Evolutionary conservation across 1,140 invertebrate genomes (phyloP).

Genomic region (Neodiprion virginianus): DNA sequence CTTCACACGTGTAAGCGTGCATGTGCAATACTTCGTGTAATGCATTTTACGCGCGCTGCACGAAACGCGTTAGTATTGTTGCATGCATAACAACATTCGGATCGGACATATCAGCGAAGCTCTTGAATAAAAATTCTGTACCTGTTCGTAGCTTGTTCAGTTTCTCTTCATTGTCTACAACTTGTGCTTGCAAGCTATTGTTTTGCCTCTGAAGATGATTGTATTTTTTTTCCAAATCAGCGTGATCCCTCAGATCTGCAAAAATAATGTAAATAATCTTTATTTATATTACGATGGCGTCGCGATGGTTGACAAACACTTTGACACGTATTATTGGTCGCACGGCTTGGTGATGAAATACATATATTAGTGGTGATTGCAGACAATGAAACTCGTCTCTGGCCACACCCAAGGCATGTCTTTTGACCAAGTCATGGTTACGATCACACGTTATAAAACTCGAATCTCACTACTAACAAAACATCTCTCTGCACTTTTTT

Average conservation of each 20-base stretch:
- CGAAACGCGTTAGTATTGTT: neutral
- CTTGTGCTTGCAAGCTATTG: conserved; percentile 63
- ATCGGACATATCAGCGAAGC: conserved; percentile 7
- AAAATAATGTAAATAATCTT: conserved; percentile 30
- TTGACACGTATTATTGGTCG: neutral
- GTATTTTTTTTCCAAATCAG: conserved; percentile 67
- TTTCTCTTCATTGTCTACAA: conserved; percentile 68
- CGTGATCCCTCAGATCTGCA: conserved; percentile 66
- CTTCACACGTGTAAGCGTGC: neutral
- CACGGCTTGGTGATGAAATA: neutral
- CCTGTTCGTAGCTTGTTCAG: conserved; percentile 66
- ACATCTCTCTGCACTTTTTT: too few relatives aligned
- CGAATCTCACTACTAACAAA: too few relatives aligned
- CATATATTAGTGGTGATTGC: neutral
- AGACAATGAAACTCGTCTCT: too few relatives aligned
- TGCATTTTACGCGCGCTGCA: neutral
- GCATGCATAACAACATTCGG: neutral
- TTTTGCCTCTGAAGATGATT: conserved; percentile 66
- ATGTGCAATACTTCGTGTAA: neutral
- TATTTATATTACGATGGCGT: too few relatives aligned
- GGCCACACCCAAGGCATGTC: too few relatives aligned
- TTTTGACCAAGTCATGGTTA: too few relatives aligned
- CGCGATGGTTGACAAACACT: too few relatives aligned
- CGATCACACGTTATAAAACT: too few relatives aligned
- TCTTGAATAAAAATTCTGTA: conserved; percentile 28